Evolutionary conservation across 1,140 invertebrate genomes (phyloP).

Genomic region (Microplitis mediator): DNA sequence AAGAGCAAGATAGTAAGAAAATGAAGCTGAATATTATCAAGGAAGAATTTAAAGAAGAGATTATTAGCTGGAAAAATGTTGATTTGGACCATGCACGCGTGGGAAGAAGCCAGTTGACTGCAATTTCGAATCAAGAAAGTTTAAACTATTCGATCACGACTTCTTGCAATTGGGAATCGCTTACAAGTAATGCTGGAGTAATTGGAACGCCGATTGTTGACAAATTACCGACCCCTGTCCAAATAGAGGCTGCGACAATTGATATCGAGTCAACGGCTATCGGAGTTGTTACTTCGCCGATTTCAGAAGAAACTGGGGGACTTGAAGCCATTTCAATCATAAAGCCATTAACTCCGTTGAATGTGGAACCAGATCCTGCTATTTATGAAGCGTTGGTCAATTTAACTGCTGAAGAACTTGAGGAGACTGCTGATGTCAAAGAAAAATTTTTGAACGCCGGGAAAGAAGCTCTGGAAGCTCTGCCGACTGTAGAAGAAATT

Average conservation of each 20-base stretch:
- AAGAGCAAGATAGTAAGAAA: constrained; percentile 57
- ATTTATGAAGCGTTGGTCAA: constrained; percentile 48
- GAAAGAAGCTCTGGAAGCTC: constrained; percentile 58
- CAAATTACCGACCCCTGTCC: constrained; percentile 62
- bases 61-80: constrained; percentile 42
- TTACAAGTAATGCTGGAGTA: constrained; percentile 58
- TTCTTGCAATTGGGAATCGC: constrained; percentile 67
- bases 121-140: constrained; percentile 39
- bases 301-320: constrained; percentile 64
- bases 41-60: constrained; percentile 45
- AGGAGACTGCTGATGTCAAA: constrained; percentile 65
- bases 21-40: constrained; percentile 62
- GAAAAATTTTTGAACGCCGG: constrained; percentile 64
- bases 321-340: constrained; percentile 69
- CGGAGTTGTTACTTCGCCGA: constrained; percentile 50
- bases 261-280: constrained; percentile 45
- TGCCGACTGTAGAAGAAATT: constrained; percentile 71
- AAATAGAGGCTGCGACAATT: constrained; percentile 61
- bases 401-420: constrained; percentile 63
- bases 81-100: constrained; percentile 38
- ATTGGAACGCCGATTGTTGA: constrained; percentile 54
- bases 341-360: constrained; percentile 66
- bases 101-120: constrained; percentile 34
- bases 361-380: constrained; percentile 56
- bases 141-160: constrained; percentile 50